Evolutionary conservation across 2,797 vertebrate species (phyloP), one percentile per base, ranked within the genome.

Genomic region (Anabas testudineus): DNA sequence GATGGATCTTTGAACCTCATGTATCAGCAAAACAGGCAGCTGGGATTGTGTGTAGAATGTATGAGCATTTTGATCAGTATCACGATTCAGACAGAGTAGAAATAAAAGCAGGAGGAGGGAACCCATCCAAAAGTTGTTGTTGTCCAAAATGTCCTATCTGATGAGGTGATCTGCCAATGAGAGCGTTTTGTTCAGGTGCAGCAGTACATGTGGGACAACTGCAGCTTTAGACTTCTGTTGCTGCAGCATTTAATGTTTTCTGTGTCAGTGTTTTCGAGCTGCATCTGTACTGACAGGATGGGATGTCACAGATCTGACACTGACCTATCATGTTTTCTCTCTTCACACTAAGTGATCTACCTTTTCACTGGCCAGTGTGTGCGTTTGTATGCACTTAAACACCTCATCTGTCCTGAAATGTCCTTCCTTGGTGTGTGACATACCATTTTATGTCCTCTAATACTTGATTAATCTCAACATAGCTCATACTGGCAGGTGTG

Each of bases 11-110:
- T 89, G 79, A 81, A 83, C 78, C 62, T 57, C 85, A 81, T 57
- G 69, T 76, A 74, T 90, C 90, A 90, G 87, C 88, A 84, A 83
- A 86, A 74, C 58, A 26, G n/a, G 36, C 13, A 37, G 1, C 6
- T 14, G n/a, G 14, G 3, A 22, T 18, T 46, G 72, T 19, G 45
- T 43, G 48, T 54, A 37, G 30, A 49, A 39, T 49, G 28, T 51
- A 55, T 58, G 34, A 41, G 24, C 41, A 14, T 57, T 46, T 57
- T 64, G 47, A 7, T 36, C 28, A 34, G 19, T 14, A 6, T 62
- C 24, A 58, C 22, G 42, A 54, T 28, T 52, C 5, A 2, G 22
- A 19, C 16, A 18, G 21, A 51, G 36, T 18, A 3, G 52, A 54
- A 39, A 57, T 56, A 26, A 53, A 54, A 58, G 32, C 59, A 52